Evolutionary conservation across 2,888 invertebrate species (phyloP).

Genomic region (Sphinx pinastri): DNA sequence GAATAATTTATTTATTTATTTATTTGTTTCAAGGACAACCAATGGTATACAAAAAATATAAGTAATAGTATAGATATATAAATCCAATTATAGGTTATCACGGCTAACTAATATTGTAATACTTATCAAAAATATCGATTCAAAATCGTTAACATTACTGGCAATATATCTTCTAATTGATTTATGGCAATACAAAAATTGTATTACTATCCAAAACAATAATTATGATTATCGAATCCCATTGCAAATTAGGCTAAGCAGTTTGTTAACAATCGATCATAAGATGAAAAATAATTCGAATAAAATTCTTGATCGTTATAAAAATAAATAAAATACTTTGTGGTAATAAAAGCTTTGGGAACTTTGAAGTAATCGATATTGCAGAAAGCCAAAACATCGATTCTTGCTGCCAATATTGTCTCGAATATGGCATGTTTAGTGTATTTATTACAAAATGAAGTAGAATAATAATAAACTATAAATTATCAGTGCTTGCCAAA

Average conservation of each 20-base stretch:
- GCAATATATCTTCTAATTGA: no score
- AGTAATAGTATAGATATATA: no score
- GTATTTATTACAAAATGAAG: background rate
- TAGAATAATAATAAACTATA: background rate
- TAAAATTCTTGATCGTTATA: background rate
- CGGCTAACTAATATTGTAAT: no score
- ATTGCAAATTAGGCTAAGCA: background rate
- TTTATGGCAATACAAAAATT: no score
- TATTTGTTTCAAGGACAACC: no score
- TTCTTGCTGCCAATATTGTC: constrained; percentile 1
- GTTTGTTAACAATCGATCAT: background rate
- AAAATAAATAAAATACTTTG: background rate
- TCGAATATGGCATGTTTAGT: background rate
- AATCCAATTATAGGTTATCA: no score
- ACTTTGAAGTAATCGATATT: constrained; percentile 2
- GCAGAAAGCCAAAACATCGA: constrained; percentile 9
- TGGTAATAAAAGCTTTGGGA: background rate
- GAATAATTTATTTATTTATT: no score
- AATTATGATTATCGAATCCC: background rate
- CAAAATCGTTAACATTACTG: no score
- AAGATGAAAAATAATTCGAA: constrained; percentile 10
- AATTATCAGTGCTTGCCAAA: background rate
- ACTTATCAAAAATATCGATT: no score
- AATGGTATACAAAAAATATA: no score
- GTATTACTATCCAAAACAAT: no score